Evolutionary conservation across 2,888 invertebrate species (phyloP).

Genomic region (Leptarthrus brevirostris): DNA sequence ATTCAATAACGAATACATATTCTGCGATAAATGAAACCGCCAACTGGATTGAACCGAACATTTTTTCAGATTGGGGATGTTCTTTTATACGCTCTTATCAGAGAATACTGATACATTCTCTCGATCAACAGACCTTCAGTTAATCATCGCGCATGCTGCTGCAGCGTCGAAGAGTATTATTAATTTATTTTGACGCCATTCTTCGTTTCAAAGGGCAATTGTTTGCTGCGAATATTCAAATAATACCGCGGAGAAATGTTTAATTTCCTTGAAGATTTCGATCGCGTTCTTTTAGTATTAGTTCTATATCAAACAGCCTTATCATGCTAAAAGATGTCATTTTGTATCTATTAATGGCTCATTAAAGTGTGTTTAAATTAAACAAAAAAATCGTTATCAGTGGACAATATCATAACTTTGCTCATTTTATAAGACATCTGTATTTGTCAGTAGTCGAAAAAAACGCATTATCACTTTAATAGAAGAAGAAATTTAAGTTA

Average conservation of each 20-base stretch:
- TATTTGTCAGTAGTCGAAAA: background rate
- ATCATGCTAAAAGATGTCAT: background rate
- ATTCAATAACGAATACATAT: background rate
- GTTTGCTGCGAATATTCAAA: background rate
- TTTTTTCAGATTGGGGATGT: background rate
- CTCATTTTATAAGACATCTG: background rate
- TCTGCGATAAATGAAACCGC: background rate
- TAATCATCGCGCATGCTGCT: conserved; percentile 5
- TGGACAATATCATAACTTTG: background rate
- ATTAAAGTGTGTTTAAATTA: background rate
- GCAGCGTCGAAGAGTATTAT: background rate
- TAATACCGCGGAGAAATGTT: background rate
- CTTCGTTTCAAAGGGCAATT: background rate
- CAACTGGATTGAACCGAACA: background rate
- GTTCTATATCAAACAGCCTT: background rate
- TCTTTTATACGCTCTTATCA: conserved; percentile 21
- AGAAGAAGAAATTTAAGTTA: background rate
- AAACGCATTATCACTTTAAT: background rate
- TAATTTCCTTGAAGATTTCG: background rate
- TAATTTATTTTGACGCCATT: background rate
- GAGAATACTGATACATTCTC: background rate
- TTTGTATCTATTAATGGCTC: background rate
- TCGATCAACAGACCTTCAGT: background rate
- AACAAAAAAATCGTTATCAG: background rate
- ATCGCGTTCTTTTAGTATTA: background rate